Base-by-base conservation (phyloP, 2,113 vertebrate genomes). In the Odontesthes bonariensis region DNA sequence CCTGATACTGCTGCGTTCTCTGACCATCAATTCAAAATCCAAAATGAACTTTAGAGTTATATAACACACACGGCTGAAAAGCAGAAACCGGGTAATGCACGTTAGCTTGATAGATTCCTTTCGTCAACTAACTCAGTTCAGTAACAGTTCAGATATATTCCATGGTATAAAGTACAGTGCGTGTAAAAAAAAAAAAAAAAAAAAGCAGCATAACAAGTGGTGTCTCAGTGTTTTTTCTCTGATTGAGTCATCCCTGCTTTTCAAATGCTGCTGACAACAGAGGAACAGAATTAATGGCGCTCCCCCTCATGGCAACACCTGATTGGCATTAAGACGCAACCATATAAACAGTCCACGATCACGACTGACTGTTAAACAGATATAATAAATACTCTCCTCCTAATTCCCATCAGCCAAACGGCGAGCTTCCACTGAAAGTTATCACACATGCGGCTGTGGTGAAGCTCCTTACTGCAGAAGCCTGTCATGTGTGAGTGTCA, bases 401-500 rank as follows among this genome's bases (percentile, higher is more conserved):
- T 59, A 53, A 70, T 80, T 77, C 31, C 76, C 58, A 68, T 83
- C 73, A 73, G 53, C 53, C 23, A n/a, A 53, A 56, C 33, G 22
- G 74, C 54, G 54, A 32, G 71, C 64, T 8, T 12, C 5, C 0
- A 8, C 46, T 10, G 31, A 46, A 77, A 76, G 66, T 69, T 73
- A 72, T 54, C 63, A 44, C 58, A 69, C 38, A 55, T 69, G 63
- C 20, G 53, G 14, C 44, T 58, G 22, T 16, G 72, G 47, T 2
- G 46, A 74, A 46, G 54, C 40, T 47, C 75, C 57, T 3, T 27
- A 17, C 66, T 51, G 33, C 77, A 69, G 51, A 63, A 69, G 51
- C 42, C 77, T 60, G 73, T 79, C 72, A 71, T 73, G 68, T 70
- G 58, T 17, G 52, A 74, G 73, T 76, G 79, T 78, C 73, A 82